Conservation (phyloP, 37 sponge, comb jelly and placozoan species). For the Agelas oroides region DNA sequence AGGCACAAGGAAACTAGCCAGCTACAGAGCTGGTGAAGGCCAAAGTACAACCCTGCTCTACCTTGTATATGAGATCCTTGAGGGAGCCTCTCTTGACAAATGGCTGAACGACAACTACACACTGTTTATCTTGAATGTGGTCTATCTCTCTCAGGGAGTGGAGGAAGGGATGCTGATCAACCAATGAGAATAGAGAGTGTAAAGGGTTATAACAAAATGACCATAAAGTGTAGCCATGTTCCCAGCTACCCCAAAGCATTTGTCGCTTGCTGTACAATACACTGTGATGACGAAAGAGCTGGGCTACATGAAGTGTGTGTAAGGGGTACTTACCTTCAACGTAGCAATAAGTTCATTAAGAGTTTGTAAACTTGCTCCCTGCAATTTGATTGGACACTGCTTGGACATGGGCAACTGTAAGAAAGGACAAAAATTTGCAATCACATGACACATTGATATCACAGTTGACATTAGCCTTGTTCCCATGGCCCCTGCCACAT, state of each 20-base stretch:
- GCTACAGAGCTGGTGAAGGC: too few relatives aligned
- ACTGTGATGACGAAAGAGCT: too few relatives aligned
- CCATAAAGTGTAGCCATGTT: too few relatives aligned
- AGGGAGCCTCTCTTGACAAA: slow-evolving; percentile 49
- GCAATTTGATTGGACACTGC: slow-evolving; percentile 39
- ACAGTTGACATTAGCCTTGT: too few relatives aligned
- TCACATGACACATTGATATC: too few relatives aligned
- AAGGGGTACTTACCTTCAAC: neutral
- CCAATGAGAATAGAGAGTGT: neutral
- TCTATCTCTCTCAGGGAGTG: slow-evolving; percentile 38
- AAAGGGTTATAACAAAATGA: neutral
- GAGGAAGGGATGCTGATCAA: slow-evolving; percentile 51
- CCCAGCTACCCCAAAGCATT: too few relatives aligned
- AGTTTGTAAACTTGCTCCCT: slow-evolving; percentile 3
- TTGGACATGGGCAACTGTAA: slow-evolving; percentile 42
- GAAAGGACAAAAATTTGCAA: neutral
- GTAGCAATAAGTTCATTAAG: slow-evolving; percentile 32
- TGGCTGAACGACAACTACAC: slow-evolving; percentile 53
- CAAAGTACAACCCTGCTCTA: neutral
- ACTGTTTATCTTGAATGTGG: slow-evolving; percentile 39
- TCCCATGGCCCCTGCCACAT: too few relatives aligned
- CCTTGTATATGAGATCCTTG: slow-evolving; percentile 79
- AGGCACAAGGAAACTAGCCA: too few relatives aligned
- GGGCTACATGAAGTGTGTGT: neutral
- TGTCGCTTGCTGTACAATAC: too few relatives aligned